Evolutionary conservation across 2,113 vertebrate genomes (phyloP).

Genomic region (Puffinus mauretanicus): DNA sequence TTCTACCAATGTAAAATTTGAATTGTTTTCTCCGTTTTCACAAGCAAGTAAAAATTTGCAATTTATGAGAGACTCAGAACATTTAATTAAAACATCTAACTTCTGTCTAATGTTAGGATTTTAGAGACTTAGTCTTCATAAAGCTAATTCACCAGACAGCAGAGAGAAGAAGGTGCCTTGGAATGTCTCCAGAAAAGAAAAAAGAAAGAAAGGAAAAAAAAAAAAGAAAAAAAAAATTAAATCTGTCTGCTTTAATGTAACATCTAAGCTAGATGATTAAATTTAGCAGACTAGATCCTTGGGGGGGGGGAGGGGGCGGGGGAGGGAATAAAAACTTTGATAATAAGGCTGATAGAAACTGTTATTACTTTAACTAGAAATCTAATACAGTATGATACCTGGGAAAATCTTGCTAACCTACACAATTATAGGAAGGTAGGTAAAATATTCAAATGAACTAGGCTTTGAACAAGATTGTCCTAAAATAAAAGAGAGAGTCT

Average conservation of each 20-base stretch:
- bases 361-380: background rate
- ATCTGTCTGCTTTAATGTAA: background rate
- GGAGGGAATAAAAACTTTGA: background rate
- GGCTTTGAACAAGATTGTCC: background rate
- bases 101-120: background rate
- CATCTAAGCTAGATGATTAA: background rate
- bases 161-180: background rate
- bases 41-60: background rate
- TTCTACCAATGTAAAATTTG: background rate
- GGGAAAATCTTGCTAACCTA: background rate
- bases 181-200: background rate
- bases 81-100: background rate
- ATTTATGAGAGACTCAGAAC: background rate
- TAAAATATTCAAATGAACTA: background rate
- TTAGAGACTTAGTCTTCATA: background rate
- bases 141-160: background rate
- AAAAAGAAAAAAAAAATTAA: too few relatives aligned
- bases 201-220: accelerated
- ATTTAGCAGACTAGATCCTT: background rate
- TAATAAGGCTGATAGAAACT: background rate
- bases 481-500: background rate
- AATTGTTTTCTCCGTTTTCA: background rate
- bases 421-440: background rate
- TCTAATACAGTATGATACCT: background rate
- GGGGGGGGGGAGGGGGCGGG: too few relatives aligned